phyloP scores from a whole-genome alignment of 2,888 invertebrate species.

The Hybos culiciformis region DNA sequence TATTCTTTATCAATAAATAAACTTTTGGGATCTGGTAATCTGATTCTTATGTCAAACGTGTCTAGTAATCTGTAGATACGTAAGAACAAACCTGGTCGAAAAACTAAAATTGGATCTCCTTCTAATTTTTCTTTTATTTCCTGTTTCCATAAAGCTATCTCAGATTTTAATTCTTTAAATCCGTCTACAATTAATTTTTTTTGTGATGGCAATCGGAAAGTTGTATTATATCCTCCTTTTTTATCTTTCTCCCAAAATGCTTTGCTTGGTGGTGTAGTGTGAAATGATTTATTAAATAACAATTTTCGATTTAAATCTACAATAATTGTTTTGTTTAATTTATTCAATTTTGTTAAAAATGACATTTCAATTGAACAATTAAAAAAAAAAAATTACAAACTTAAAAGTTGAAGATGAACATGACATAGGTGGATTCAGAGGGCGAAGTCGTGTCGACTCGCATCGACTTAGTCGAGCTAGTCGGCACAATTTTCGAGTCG shows the following conservation, averaged over 20 bases:
- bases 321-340: no score
- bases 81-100: constrained; percentile 41
- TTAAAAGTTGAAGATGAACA: no score
- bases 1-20: not conserved
- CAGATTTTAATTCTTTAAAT: constrained; percentile 48
- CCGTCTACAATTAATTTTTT: constrained; percentile 48
- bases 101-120: constrained; percentile 45
- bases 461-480: no score
- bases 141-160: constrained; percentile 48
- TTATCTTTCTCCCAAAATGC: constrained; percentile 34
- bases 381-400: no score
- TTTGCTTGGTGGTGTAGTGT: constrained; percentile 23
- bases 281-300: no score
- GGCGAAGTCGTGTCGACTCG: no score
- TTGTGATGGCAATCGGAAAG: constrained; percentile 30
- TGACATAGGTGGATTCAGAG: no score
- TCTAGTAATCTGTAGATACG: not conserved
- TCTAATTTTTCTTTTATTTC: constrained; percentile 52
- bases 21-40: not conserved
- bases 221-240: constrained; percentile 31
- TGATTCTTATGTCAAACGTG: not conserved
- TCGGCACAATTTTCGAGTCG: no score
- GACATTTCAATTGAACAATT: no score
- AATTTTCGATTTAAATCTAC: no score
- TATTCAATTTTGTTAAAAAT: no score